phyloP scores from a whole-genome alignment of 2,797 vertebrate species.

The Tenualosa thibaudeaui region DNA sequence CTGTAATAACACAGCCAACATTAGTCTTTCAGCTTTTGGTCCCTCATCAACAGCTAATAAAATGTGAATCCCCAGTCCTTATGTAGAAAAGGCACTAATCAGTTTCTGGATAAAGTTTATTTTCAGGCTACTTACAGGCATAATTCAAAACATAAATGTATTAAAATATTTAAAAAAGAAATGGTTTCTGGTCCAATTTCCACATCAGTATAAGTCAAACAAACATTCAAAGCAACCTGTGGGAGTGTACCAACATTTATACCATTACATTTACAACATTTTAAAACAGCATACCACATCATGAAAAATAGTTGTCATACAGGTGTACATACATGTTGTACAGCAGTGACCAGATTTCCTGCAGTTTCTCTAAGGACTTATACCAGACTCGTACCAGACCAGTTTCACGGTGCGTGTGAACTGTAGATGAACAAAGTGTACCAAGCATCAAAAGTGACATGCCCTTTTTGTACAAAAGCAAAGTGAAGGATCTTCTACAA shows the following conservation, averaged over 20 bases:
- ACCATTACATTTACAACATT: background rate
- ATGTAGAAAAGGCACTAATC: background rate
- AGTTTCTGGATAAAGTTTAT: background rate
- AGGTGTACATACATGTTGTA: no score
- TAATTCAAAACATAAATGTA: background rate
- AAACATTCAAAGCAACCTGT: background rate
- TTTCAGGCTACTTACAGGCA: conserved; percentile 1
- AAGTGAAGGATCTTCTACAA: no score
- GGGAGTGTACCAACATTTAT: background rate
- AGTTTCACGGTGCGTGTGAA: no score
- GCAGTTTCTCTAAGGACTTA: no score
- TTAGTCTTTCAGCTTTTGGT: background rate
- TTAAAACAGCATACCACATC: no score
- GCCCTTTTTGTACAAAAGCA: no score
- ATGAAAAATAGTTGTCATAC: no score
- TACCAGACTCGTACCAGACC: no score
- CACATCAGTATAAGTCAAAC: background rate
- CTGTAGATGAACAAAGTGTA: no score
- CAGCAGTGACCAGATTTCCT: no score
- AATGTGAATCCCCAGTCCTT: background rate
- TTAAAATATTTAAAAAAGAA: background rate
- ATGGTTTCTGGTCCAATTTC: background rate
- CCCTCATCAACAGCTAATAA: background rate
- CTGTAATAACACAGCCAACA: background rate
- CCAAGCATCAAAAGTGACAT: no score